These are phyloP conservation scores for Eptesicus fuscus DNA, from an alignment of 2,113 vertebrate genomes.

Conservation along the genomic window DNA sequence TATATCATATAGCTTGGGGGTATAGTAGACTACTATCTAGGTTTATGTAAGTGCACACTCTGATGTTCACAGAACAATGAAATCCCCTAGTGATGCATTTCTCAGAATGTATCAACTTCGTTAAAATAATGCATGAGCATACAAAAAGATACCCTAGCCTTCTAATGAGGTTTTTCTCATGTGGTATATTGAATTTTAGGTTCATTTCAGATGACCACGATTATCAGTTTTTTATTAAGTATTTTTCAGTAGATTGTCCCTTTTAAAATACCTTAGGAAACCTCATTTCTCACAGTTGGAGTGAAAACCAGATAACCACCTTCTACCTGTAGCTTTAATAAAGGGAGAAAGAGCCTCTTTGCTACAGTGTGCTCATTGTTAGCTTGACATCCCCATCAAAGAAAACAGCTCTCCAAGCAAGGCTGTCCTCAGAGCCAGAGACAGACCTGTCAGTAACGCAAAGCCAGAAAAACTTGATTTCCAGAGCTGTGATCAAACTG, in stretches of 20 bases:
- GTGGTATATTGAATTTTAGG: not conserved
- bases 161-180: slow-evolving; percentile 3
- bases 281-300: not conserved
- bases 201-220: not conserved
- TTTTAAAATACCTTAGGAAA: not conserved
- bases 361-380: not conserved
- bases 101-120: not conserved
- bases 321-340: slow-evolving; percentile 13
- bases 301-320: not conserved
- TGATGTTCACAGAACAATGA: not conserved
- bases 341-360: not conserved
- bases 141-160: not conserved
- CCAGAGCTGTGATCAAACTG: slow-evolving; percentile 45
- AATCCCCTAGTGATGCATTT: not conserved
- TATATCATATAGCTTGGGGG: too few species aligned
- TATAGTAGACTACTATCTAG: too few species aligned
- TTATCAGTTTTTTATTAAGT: slow-evolving; percentile 13
- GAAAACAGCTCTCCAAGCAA: slow-evolving; percentile 35
- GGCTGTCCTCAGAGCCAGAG: slow-evolving; percentile 45
- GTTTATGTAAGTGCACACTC: not conserved
- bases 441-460: slow-evolving; percentile 48
- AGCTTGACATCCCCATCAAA: slow-evolving; percentile 51
- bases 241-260: not conserved
- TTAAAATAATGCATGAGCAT: not conserved
- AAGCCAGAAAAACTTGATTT: slow-evolving; percentile 64